A percentile compares a stretch with the other conserved stretches of the same genome.
Evolutionary conservation across 92 coral and sea anemone species (phyloP).

Genomic region (Epizoanthus rinbou): DNA sequence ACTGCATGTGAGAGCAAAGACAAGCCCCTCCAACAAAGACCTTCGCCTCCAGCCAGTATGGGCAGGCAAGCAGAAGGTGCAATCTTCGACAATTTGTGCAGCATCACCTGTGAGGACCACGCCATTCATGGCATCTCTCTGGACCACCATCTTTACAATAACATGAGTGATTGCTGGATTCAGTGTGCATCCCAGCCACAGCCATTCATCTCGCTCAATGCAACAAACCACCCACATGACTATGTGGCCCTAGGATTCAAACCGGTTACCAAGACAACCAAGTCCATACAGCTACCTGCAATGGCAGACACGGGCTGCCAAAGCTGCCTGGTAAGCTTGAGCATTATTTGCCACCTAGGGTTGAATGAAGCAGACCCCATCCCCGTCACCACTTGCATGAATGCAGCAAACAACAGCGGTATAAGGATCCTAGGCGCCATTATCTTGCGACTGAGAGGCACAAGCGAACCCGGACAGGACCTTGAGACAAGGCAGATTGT

Average conservation of each 20-base stretch:
- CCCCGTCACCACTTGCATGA: constrained; percentile 66
- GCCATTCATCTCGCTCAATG: constrained; percentile 57
- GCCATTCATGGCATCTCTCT: constrained; percentile 28
- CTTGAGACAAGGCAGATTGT: no score
- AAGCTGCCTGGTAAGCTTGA: no score
- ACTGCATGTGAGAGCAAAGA: no score
- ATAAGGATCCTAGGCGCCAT: constrained; percentile 61
- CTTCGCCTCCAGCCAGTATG: no score
- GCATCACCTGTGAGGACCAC: constrained; percentile 21
- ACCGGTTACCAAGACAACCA: constrained; percentile 42
- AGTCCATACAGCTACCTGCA: no score
- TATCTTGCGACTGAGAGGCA: constrained; percentile 60
- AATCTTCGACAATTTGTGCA: constrained; percentile 32
- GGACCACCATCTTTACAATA: constrained; percentile 64
- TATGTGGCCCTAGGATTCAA: constrained; percentile 56
- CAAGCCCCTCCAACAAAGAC: no score
- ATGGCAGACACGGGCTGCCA: no score
- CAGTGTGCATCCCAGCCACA: constrained; percentile 57
- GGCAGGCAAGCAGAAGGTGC: no score
- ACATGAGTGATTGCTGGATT: constrained; percentile 44
- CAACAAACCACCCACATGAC: constrained; percentile 57
- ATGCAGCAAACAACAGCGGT: constrained; percentile 67
- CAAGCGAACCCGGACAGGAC: constrained; percentile 41
- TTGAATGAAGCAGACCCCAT: constrained; percentile 45
- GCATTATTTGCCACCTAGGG: no score